Evolutionary conservation across 2,113 vertebrate species (phyloP).

Genomic region (Cnemophilus loriae): DNA sequence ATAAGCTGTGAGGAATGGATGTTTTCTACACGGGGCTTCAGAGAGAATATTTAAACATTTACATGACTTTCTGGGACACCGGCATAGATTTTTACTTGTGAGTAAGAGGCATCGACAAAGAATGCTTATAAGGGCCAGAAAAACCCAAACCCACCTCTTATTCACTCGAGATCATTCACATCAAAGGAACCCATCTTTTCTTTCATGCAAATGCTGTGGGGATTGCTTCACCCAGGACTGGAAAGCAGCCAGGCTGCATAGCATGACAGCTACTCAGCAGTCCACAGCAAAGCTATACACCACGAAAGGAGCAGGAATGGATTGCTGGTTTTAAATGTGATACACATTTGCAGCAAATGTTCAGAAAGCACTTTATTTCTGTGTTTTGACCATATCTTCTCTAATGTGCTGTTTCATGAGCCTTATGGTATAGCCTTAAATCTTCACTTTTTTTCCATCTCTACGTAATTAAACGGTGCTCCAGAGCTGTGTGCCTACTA

Average conservation of each 20-base stretch:
- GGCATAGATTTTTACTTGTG: not conserved
- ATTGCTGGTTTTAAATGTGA: constrained; percentile 17
- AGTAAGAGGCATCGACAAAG: not conserved
- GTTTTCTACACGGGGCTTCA: not conserved
- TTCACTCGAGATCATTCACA: not conserved
- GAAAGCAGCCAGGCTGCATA: constrained; percentile 37
- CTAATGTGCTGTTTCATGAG: not conserved
- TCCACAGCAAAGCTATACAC: not conserved
- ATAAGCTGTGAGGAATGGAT: not conserved
- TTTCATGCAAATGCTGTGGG: constrained; percentile 11
- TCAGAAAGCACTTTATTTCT: not conserved
- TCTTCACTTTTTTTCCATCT: not conserved
- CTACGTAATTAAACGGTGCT: not conserved
- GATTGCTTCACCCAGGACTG: constrained; percentile 17
- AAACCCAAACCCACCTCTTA: constrained; percentile 1
- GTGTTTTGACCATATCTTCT: not conserved
- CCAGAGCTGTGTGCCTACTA: not conserved
- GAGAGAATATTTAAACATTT: not conserved
- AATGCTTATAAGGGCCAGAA: not conserved
- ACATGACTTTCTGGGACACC: not conserved
- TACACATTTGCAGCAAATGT: not conserved
- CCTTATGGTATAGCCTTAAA: not conserved
- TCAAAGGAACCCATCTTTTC: not conserved
- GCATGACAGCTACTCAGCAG: constrained; percentile 14
- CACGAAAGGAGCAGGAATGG: not conserved